These are phyloP conservation scores for Abramis brama DNA, from an alignment of 2,113 vertebrate genomes.

Conservation along the genomic window DNA sequence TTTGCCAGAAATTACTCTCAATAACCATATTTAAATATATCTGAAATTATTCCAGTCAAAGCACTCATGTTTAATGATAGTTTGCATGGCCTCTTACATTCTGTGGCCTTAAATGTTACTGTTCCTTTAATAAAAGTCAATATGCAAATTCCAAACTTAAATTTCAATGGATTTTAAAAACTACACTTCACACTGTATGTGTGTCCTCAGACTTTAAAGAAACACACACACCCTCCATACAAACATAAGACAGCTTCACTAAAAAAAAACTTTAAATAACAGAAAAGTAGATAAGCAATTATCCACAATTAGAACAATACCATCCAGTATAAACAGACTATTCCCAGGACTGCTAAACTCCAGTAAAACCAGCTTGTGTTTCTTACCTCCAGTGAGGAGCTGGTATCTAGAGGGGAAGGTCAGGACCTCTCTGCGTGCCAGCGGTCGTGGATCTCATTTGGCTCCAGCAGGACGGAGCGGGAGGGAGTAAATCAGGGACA, in stretches of 20 bases:
- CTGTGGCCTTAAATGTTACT: conserved; percentile 3
- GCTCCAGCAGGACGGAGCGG: conserved; percentile 40
- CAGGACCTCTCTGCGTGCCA: conserved; percentile 61
- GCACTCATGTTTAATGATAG: neutral
- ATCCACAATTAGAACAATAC: neutral
- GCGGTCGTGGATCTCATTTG: conserved; percentile 1
- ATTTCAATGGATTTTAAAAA: neutral
- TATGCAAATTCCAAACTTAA: neutral
- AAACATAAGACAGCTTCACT: neutral
- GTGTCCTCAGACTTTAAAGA: neutral
- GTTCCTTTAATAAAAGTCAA: neutral
- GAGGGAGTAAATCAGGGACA: conserved; percentile 65
- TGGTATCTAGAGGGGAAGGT: conserved; percentile 56
- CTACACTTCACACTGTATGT: no score
- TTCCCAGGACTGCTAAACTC: neutral
- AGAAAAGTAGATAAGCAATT: neutral
- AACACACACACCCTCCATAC: neutral
- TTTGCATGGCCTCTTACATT: neutral
- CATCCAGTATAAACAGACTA: neutral
- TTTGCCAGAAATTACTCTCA: neutral
- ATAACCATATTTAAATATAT: neutral
- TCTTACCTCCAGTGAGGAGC: conserved; percentile 52
- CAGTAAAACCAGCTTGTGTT: conserved; percentile 36
- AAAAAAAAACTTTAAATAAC: neutral
- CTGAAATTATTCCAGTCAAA: neutral